These are phyloP conservation scores for Ceyx melanurus DNA, from an alignment of 2,113 vertebrate genomes.

Conservation along the genomic window DNA sequence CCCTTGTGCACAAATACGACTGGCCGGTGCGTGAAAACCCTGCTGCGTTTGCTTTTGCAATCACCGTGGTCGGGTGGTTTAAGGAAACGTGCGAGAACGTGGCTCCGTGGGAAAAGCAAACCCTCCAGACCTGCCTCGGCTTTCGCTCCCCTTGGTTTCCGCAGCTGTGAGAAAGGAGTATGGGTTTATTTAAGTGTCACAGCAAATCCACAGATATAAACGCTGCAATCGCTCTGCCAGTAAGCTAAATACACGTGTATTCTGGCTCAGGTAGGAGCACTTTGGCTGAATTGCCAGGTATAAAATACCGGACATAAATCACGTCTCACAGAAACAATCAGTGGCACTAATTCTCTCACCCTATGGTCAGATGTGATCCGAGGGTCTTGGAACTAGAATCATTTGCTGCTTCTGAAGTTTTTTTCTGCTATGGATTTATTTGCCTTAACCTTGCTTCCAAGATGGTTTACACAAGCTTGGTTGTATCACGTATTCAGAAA, in stretches of 20 bases:
- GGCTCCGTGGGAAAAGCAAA: background rate
- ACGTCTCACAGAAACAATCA: background rate
- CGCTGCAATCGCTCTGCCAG: accelerated
- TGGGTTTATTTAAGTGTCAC: background rate
- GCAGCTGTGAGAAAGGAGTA: background rate
- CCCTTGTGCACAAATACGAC: background rate
- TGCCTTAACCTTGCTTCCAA: background rate
- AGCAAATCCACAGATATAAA: background rate
- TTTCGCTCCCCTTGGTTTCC: accelerated
- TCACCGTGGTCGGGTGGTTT: background rate
- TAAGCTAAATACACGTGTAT: background rate
- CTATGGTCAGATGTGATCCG: background rate
- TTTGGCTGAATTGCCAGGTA: background rate
- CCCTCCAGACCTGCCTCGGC: too few species aligned
- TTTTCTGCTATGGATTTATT: background rate
- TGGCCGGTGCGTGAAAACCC: background rate
- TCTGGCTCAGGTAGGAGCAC: background rate
- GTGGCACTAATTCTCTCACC: background rate
- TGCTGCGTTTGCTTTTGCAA: accelerated
- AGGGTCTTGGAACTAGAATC: background rate
- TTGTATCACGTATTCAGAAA: constrained; percentile 6
- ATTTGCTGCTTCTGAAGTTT: background rate
- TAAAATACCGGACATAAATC: background rate
- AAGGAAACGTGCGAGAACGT: background rate
- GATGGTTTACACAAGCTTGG: background rate